Evolutionary conservation across 1,140 invertebrate genomes (phyloP), one percentile per base, ranked within the genome.

Genomic region (Cylas formicarius): DNA sequence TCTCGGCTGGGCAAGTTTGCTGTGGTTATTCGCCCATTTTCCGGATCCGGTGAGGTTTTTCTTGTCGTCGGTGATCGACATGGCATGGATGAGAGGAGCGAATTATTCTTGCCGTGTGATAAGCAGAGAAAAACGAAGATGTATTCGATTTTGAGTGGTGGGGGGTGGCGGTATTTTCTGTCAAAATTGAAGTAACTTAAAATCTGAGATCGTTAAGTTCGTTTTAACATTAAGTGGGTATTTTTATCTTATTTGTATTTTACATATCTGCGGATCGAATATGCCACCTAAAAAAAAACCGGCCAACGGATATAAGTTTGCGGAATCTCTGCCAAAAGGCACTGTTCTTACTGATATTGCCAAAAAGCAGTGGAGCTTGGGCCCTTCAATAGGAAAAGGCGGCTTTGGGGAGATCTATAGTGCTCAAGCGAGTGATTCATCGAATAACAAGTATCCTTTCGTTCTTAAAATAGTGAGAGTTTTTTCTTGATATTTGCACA

Each of bases 321-420:
- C 83, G 2, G 80, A 86, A 51, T 80, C 81, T 23, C 77, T 95
- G 42, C 76, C 81, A 14, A 62, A 70, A 24, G 89, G 88, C 18
- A 81, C 82, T 62, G 67, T 90, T 44, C 65, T 95, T 16, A 76
- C 71, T 23, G 90, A 94, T 68, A 61, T 81, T 7, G 64, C 69
- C 8, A 82, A 82, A 53, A 85, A 86, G 54, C 80, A 80, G 46
- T 96, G 92, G 92, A 78, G 76, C 47, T 74, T 96, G 32, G 90
- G 89, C 1, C 72, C 77, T 16, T 87, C 89, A 0, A 86, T 96
- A 39, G 92, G 90, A 1, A 71, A 83, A 44, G 92, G 92, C n/a
- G 92, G 90, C 22, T 96, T 95, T 70, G 91, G 91, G 1, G 86
- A 92, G 66, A 90, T 94, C 57, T 94, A 94, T 64, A 74, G 81